Evolutionary conservation across 2,113 vertebrate genomes (phyloP).

Genomic region (Grus americana): DNA sequence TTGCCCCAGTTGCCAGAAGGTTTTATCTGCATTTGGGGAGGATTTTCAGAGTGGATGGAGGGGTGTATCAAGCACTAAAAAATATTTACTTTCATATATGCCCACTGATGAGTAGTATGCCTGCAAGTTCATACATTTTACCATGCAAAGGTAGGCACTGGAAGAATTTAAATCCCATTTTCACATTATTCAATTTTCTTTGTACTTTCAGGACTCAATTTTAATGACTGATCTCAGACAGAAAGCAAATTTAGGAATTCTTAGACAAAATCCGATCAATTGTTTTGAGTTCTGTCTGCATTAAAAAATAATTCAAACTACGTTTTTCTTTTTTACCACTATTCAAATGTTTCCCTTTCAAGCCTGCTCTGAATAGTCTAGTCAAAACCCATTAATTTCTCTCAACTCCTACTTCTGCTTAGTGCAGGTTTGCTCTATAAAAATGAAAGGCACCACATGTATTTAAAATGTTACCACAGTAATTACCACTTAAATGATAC

Average conservation of each 20-base stretch:
- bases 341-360: not conserved
- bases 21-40: not conserved
- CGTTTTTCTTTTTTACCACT: not conserved
- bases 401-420: not conserved
- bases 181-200: not conserved
- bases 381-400: not conserved
- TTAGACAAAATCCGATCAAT: not conserved
- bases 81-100: not conserved
- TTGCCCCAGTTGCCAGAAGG: not conserved
- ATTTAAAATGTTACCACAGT: conserved; percentile 13
- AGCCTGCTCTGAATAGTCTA: not conserved
- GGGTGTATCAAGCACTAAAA: not conserved
- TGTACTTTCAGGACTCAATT: not conserved
- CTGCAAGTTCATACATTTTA: not conserved
- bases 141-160: not conserved
- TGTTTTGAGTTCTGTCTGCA: not conserved
- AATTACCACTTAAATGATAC: conserved; percentile 4
- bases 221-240: not conserved
- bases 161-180: not conserved
- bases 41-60: not conserved
- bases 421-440: not conserved
- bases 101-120: not conserved
- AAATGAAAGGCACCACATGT: not conserved
- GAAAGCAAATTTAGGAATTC: not conserved
- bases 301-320: not conserved